These are phyloP conservation scores for Drosophila nigricruria DNA, from an alignment of 2,888 invertebrate genomes.

Conservation along the genomic window DNA sequence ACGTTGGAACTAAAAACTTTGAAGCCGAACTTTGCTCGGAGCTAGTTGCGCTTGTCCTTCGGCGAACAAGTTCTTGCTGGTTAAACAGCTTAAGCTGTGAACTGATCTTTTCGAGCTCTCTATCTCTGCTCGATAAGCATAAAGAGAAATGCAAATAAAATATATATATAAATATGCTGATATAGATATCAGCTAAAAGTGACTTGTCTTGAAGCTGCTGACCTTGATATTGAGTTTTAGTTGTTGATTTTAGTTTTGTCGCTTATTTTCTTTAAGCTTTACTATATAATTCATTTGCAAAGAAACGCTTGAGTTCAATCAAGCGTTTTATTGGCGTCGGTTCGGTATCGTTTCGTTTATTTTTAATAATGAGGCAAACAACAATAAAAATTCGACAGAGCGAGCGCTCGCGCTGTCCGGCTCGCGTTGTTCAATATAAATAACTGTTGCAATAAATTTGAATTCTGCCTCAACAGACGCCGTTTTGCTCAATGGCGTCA, in stretches of 20 bases:
- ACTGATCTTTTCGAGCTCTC: no score
- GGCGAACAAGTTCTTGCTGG: constrained; percentile 69
- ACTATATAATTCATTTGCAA: constrained; percentile 14
- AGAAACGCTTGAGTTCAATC: constrained; percentile 51
- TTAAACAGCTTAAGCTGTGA: constrained; percentile 33
- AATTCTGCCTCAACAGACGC: constrained; percentile 40
- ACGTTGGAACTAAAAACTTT: constrained; percentile 12
- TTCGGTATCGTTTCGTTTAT: constrained; percentile 43
- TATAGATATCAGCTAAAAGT: constrained; percentile 6
- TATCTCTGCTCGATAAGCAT: neutral
- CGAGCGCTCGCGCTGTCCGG: constrained; percentile 13
- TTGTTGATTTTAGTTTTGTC: constrained; percentile 21
- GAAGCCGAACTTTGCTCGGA: constrained; percentile 35
- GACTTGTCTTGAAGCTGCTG: constrained; percentile 19
- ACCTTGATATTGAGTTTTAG: constrained; percentile 64
- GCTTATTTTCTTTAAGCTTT: constrained; percentile 9
- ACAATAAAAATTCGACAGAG: constrained; percentile 18
- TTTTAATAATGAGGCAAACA: constrained; percentile 29
- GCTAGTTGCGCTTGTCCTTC: constrained; percentile 59
- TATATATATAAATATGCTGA: constrained; percentile 1
- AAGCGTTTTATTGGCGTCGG: constrained; percentile 58
- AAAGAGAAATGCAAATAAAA: neutral
- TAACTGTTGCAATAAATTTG: constrained; percentile 52
- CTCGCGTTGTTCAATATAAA: constrained; percentile 39
- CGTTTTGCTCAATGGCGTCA: constrained; percentile 51